These are phyloP conservation scores for Callopanchax toddi DNA, from an alignment of 2,113 vertebrate species.

Conservation along the genomic window DNA sequence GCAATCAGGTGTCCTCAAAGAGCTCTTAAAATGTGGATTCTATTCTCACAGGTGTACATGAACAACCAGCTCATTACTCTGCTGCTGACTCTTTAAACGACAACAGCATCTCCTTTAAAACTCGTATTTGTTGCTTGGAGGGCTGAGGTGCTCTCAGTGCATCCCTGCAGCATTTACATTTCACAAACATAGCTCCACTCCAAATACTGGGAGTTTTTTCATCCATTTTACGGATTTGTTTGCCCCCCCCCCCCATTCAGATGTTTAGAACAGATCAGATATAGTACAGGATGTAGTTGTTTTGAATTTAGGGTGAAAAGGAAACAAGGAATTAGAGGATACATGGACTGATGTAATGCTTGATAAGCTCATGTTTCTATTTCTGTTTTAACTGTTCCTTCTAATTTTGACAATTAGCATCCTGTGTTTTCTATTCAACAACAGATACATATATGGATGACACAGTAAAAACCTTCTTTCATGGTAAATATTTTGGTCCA, in stretches of 20 bases:
- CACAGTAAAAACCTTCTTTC: no score
- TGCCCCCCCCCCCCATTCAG: conserved; percentile 28
- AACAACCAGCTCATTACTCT: no score
- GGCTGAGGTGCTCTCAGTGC: conserved; percentile 17
- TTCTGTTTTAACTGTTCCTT: neutral
- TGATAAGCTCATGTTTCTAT: neutral
- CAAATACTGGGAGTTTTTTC: conserved; percentile 6
- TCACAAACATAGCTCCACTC: conserved; percentile 15
- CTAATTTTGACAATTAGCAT: neutral
- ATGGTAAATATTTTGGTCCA: no score
- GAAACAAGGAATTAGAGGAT: neutral
- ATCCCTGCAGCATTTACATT: conserved; percentile 43
- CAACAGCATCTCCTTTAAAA: no score
- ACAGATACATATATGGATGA: no score
- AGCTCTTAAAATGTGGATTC: no score
- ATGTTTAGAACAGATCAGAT: conserved; percentile 61
- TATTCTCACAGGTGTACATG: neutral
- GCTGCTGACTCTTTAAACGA: no score
- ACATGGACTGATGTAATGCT: no score
- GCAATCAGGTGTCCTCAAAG: no score
- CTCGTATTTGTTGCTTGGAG: conserved; percentile 39
- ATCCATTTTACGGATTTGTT: conserved; percentile 19
- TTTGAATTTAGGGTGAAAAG: conserved; percentile 30
- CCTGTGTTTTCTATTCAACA: no score
- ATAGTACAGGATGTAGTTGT: no score